These are phyloP conservation scores for Balaenoptera acutorostrata DNA, from an alignment of 2,113 vertebrate genomes.

Conservation along the genomic window DNA sequence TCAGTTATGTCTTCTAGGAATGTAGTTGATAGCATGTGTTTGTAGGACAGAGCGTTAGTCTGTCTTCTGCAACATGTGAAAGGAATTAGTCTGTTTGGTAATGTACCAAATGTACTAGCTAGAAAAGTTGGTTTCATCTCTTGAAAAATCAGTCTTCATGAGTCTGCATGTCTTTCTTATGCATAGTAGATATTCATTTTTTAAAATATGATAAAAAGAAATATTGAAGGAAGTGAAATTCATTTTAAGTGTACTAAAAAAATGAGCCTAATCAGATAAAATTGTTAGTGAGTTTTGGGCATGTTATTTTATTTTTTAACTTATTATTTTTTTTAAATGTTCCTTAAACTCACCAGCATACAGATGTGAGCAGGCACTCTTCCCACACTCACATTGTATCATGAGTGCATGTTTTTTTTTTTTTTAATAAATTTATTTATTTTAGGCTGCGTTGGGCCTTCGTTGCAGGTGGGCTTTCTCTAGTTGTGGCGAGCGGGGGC, in stretches of 20 bases:
- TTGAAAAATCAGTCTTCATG: slow-evolving; percentile 7
- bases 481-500: no score
- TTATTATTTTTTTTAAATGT: background rate
- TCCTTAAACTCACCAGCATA: no score
- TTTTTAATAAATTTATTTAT: no score
- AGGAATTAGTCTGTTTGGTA: slow-evolving; percentile 36
- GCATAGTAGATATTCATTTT: background rate
- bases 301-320: background rate
- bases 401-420: no score
- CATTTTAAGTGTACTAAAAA: background rate
- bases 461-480: no score
- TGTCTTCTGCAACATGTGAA: slow-evolving; percentile 15
- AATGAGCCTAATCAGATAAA: background rate
- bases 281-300: background rate
- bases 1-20: background rate
- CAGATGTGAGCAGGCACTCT: no score
- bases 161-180: background rate
- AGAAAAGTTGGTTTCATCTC: slow-evolving; percentile 24
- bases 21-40: background rate
- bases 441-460: no score
- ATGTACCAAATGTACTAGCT: background rate
- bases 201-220: slow-evolving; percentile 24
- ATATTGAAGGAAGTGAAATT: background rate
- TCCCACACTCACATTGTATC: no score
- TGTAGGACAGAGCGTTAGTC: background rate